Conservation (phyloP, 1,140 invertebrate species). For the Drosophila ironensis region DNA sequence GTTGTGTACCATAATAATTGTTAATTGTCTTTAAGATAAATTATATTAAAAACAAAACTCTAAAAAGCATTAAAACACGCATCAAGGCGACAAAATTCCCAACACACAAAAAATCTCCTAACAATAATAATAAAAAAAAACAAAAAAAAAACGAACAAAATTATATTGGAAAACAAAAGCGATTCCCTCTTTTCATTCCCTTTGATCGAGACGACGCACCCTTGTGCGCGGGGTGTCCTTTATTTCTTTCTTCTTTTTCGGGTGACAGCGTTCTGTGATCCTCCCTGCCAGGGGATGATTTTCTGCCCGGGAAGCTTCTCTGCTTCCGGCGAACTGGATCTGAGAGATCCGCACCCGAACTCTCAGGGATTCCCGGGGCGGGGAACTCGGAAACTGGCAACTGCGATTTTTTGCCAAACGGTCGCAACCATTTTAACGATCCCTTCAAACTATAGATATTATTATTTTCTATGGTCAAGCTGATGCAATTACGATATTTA, state of each 20-base stretch:
- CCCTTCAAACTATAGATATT: too few species aligned
- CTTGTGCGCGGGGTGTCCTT: not conserved
- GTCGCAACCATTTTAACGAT: too few species aligned
- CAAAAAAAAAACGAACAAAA: constrained; percentile 44
- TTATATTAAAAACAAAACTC: constrained; percentile 45
- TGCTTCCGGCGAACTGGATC: constrained; percentile 31
- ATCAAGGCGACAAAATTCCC: constrained; percentile 33
- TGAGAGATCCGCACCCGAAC: not conserved
- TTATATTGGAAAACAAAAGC: constrained; percentile 43
- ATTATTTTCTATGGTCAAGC: too few species aligned
- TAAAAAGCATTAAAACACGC: constrained; percentile 22
- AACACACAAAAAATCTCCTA: constrained; percentile 31
- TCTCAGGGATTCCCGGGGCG: too few species aligned
- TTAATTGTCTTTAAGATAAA: constrained; percentile 78
- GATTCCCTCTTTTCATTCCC: constrained; percentile 11
- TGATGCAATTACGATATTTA: too few species aligned
- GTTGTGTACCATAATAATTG: constrained; percentile 64
- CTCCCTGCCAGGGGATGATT: not conserved
- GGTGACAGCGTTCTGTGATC: constrained; percentile 11
- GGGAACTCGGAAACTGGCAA: too few species aligned
- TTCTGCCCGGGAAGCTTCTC: constrained; percentile 10
- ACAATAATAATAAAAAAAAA: constrained; percentile 50
- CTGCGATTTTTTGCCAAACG: not conserved
- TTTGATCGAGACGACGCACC: not conserved
- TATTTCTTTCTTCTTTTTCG: too few species aligned